phyloP scores from a whole-genome alignment of 2,113 vertebrate genomes.

The Poecile atricapillus region DNA sequence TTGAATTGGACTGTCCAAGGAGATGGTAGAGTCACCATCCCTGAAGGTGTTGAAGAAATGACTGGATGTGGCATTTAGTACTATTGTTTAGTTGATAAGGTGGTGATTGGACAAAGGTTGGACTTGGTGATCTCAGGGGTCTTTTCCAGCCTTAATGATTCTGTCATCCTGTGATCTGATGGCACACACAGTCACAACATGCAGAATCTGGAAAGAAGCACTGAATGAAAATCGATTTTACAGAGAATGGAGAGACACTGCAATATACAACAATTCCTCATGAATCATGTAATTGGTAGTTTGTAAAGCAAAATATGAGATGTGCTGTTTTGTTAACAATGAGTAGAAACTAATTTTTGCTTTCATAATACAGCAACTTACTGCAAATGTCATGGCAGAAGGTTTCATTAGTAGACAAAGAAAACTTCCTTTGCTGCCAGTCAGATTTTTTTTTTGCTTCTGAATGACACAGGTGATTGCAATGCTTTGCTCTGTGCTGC shows the following conservation, averaged over 20 bases:
- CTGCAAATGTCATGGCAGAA: not conserved
- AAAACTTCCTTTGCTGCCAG: not conserved
- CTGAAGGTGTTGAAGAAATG: not conserved
- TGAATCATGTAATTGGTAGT: slow-evolving; percentile 3
- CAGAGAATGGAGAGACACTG: not conserved
- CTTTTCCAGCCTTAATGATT: not conserved
- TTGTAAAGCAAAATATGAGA: slow-evolving; percentile 1
- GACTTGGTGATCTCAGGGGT: not conserved
- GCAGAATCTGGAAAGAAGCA: not conserved
- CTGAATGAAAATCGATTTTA: slow-evolving; percentile 3
- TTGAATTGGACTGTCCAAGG: not conserved
- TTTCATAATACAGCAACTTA: not conserved
- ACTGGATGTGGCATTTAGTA: not conserved
- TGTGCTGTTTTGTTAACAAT: not conserved
- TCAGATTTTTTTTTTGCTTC: not conserved
- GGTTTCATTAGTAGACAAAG: not conserved
- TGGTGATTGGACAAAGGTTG: not conserved
- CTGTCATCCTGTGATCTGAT: not conserved
- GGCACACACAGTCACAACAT: not conserved
- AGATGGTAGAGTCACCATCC: not conserved
- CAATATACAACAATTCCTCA: not conserved
- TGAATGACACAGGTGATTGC: not conserved
- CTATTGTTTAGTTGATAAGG: not conserved
- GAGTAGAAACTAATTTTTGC: not conserved
- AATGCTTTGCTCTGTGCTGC: not conserved